A percentile compares a stretch with the other conserved stretches of the same genome.
Evolutionary conservation across 2,888 invertebrate species (phyloP).

Genomic region (Tachina fera): DNA sequence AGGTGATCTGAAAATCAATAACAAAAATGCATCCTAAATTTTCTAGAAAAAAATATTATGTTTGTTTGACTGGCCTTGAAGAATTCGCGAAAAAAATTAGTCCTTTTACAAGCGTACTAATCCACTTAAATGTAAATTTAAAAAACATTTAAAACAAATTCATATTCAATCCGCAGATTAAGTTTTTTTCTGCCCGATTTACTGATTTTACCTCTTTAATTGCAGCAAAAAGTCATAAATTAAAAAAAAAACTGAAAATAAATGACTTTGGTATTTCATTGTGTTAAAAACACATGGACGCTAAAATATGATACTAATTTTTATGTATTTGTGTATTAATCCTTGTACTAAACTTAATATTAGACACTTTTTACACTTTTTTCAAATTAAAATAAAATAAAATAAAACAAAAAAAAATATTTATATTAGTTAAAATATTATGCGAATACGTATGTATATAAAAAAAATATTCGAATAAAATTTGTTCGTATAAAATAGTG

Average conservation of each 20-base stretch:
- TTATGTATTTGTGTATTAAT: constrained; percentile 40
- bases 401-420: too few relatives aligned
- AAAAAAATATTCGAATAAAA: too few relatives aligned
- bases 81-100: constrained; percentile 7
- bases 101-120: background rate
- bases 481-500: too few relatives aligned
- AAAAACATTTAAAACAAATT: constrained; percentile 16
- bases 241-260: too few relatives aligned
- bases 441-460: too few relatives aligned
- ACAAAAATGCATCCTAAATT: background rate
- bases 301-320: too few relatives aligned
- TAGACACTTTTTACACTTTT: constrained; percentile 67
- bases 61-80: background rate
- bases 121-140: constrained; percentile 63
- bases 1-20: too few relatives aligned
- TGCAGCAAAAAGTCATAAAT: too few relatives aligned
- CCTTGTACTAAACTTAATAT: constrained; percentile 32
- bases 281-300: constrained; percentile 46
- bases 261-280: background rate
- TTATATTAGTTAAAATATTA: too few relatives aligned
- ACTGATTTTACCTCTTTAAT: constrained; percentile 68
- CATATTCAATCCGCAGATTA: constrained; percentile 18
- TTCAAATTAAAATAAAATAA: too few relatives aligned
- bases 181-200: constrained; percentile 47
- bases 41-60: background rate